Evolutionary conservation across 2,113 vertebrate species (phyloP).

Genomic region (Serilophus lunatus): DNA sequence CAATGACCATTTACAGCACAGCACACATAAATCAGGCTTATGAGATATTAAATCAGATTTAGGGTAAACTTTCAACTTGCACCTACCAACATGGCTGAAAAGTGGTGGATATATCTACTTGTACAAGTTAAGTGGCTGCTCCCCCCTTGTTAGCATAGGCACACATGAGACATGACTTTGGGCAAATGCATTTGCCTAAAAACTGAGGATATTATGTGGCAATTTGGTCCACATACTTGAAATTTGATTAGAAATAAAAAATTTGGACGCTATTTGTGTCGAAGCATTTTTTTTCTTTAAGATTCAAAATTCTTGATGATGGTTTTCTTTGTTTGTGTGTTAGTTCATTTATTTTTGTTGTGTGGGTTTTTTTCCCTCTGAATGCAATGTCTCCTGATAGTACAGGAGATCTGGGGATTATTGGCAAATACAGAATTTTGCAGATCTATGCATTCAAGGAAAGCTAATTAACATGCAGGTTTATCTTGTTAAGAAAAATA

Average conservation of each 20-base stretch:
- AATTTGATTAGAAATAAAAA: not conserved
- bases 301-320: not conserved
- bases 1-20: not conserved
- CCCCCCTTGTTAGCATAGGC: accelerated
- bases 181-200: not conserved
- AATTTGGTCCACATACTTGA: not conserved
- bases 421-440: not conserved
- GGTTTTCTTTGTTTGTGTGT: not conserved
- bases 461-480: not conserved
- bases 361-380: too few species aligned
- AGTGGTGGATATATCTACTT: not conserved
- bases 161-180: not conserved
- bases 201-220: not conserved
- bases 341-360: too few species aligned
- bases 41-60: not conserved
- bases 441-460: not conserved
- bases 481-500: not conserved
- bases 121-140: not conserved
- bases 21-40: not conserved
- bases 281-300: not conserved
- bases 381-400: not conserved
- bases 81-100: not conserved
- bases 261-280: not conserved
- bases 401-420: not conserved
- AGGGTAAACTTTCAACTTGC: not conserved